These are phyloP conservation scores for Acleris emargana DNA, from an alignment of 2,888 invertebrate genomes.

Conservation along the genomic window DNA sequence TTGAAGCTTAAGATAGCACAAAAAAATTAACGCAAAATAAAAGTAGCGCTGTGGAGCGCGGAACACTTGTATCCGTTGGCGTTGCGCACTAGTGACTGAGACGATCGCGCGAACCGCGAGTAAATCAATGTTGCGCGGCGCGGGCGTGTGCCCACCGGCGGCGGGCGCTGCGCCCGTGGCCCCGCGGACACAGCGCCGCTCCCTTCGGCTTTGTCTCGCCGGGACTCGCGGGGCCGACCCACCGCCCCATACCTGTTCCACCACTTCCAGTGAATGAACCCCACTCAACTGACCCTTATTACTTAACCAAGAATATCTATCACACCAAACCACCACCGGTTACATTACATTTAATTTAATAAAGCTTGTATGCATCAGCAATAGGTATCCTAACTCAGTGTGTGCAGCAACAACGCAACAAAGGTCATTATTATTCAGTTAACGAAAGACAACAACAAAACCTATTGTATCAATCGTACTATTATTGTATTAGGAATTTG, in stretches of 20 bases:
- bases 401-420: constrained; percentile 37
- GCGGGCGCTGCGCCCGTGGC: constrained; percentile 53
- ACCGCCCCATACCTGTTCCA: constrained; percentile 58
- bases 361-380: constrained; percentile 18
- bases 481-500: constrained; percentile 8
- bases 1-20: constrained; percentile 57
- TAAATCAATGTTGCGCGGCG: constrained; percentile 80
- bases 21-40: constrained; percentile 75
- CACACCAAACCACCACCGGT: too few relatives aligned
- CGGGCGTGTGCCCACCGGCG: constrained; percentile 56
- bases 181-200: constrained; percentile 45
- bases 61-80: constrained; percentile 73
- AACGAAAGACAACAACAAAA: constrained; percentile 21
- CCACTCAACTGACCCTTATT: constrained; percentile 48
- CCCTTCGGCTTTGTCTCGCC: constrained; percentile 56
- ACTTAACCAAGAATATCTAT: constrained; percentile 33
- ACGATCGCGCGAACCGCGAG: constrained; percentile 67
- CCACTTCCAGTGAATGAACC: constrained; percentile 60
- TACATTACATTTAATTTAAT: too few relatives aligned
- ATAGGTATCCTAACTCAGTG: constrained; percentile 31
- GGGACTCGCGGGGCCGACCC: constrained; percentile 32
- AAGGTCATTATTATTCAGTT: constrained; percentile 40
- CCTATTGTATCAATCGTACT: constrained; percentile 7
- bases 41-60: constrained; percentile 57
- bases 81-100: constrained; percentile 82